Evolutionary conservation across 2,888 invertebrate species (phyloP), one percentile per base, ranked within the genome.

Genomic region (Rotaria sp.): DNA sequence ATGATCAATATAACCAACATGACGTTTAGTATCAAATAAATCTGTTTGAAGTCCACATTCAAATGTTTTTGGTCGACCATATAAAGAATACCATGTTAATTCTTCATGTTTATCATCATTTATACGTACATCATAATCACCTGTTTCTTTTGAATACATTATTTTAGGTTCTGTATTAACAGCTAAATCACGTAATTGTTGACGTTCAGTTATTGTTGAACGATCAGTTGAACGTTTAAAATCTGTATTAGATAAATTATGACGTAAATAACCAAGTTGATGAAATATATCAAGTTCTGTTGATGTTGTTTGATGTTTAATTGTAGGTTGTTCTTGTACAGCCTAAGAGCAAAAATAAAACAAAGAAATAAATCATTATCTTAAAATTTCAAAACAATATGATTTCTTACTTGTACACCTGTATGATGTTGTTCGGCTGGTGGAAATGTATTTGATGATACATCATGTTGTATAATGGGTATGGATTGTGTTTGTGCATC

Each of bases 201-300:
- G 80, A 26, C 26, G 80, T 41, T 80, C 80, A 26, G 80, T 80
- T 45, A 2, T 0, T 80, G 35, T 80, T 21, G 26, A 10, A 45
- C 80, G 80, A 80, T 80, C 80, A 15, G 80, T 80, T n/a, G 80
- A 80, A 15, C 80, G 80, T 80, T 80, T 80, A 5, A 80, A 7
- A 15, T 80, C 80, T n/a, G 80, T 80, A 45, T 80, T 80, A 1
- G 80, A 80, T 45, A 45, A 4, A 45, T 26, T 45, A 80, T 80
- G 80, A n/a, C 80, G 80, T 45, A 45, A 80, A 45, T 80, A 10
- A 45, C 80, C 80, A 38, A 80, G 13, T 80, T 80, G 80, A 80
- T 80, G 45, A 80, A 80, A 80, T 26, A 80, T 80, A 38, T 80
- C 80, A n/a, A 35, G 26, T 80, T 80, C 80, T 7, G 26, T 41